These are phyloP conservation scores for Yasuhikotakia modesta DNA, from an alignment of 2,797 vertebrate genomes.

Conservation along the genomic window DNA sequence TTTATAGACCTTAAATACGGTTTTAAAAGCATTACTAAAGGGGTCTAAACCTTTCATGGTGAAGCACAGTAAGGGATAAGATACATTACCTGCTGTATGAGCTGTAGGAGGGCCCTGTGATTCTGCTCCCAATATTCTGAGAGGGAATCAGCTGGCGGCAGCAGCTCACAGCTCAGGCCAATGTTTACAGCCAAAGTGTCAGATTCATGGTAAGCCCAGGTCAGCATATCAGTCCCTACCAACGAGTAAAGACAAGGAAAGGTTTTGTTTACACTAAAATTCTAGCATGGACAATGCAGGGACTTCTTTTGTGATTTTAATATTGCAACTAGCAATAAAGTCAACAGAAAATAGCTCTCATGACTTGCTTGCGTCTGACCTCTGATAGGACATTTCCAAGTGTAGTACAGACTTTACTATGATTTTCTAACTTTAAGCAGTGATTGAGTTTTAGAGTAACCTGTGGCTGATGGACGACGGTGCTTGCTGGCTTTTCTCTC, in stretches of 20 bases:
- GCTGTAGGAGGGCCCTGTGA: slow-evolving; percentile 83
- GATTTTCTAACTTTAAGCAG: too few species aligned
- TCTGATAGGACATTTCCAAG: too few species aligned
- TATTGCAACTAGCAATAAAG: background rate
- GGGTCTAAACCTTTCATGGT: too few species aligned
- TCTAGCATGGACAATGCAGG: too few species aligned
- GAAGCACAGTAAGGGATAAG: background rate
- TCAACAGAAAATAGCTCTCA: background rate
- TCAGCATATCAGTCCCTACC: slow-evolving; percentile 77
- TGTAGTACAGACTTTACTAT: too few species aligned
- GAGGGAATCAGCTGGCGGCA: slow-evolving; percentile 81
- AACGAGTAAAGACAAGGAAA: background rate
- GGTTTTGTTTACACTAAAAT: too few species aligned
- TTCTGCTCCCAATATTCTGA: slow-evolving; percentile 91
- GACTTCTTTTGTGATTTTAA: too few species aligned
- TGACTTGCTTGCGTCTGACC: too few species aligned
- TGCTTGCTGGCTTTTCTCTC: slow-evolving; percentile 24
- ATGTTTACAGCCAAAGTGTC: slow-evolving; percentile 96
- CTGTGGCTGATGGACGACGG: background rate
- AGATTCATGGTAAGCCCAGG: slow-evolving; percentile 94
- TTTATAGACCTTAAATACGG: too few species aligned
- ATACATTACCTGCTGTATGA: slow-evolving; percentile 87
- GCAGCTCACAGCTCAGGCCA: slow-evolving; percentile 90
- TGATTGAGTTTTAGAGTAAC: background rate
- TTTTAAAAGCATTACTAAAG: too few species aligned